phyloP scores from a whole-genome alignment of 2,888 invertebrate genomes.

The Agrotis ipsilon region DNA sequence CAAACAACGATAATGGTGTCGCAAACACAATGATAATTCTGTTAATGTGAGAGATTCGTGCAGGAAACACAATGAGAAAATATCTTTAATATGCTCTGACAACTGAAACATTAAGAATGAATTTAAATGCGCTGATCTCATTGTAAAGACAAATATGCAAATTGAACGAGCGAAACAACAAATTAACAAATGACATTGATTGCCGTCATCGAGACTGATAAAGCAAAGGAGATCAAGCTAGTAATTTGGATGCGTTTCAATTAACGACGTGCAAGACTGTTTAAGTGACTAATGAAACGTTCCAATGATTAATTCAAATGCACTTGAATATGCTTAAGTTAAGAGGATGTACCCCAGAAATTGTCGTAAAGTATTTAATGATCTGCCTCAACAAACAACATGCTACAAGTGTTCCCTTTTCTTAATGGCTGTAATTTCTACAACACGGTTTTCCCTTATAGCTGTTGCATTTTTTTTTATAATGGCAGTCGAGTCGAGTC shows the following conservation, averaged over 20 bases:
- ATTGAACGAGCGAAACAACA: slow-evolving; percentile 46
- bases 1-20: slow-evolving; percentile 85
- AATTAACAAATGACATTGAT: slow-evolving; percentile 60
- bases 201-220: slow-evolving; percentile 51
- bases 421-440: slow-evolving; percentile 74
- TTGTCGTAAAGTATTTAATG: slow-evolving; percentile 52
- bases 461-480: slow-evolving; percentile 77
- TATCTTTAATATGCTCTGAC: slow-evolving; percentile 68
- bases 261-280: slow-evolving; percentile 82
- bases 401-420: slow-evolving; percentile 67
- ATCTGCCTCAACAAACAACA: slow-evolving; percentile 43
- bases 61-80: slow-evolving; percentile 74
- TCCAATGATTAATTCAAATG: slow-evolving; percentile 87
- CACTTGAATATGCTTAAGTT: slow-evolving; percentile 79
- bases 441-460: slow-evolving; percentile 77
- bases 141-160: slow-evolving; percentile 58
- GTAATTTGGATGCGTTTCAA: slow-evolving; percentile 85
- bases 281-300: slow-evolving; percentile 86
- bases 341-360: slow-evolving; percentile 60
- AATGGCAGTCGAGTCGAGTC: slow-evolving; percentile 81
- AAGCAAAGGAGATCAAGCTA: slow-evolving; percentile 69
- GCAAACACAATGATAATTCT: slow-evolving; percentile 76
- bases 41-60: slow-evolving; percentile 62
- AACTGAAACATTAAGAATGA: slow-evolving; percentile 62
- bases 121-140: slow-evolving; percentile 47